These are phyloP conservation scores for Drosophila dives DNA, from an alignment of 2,888 invertebrate species.

Conservation along the genomic window DNA sequence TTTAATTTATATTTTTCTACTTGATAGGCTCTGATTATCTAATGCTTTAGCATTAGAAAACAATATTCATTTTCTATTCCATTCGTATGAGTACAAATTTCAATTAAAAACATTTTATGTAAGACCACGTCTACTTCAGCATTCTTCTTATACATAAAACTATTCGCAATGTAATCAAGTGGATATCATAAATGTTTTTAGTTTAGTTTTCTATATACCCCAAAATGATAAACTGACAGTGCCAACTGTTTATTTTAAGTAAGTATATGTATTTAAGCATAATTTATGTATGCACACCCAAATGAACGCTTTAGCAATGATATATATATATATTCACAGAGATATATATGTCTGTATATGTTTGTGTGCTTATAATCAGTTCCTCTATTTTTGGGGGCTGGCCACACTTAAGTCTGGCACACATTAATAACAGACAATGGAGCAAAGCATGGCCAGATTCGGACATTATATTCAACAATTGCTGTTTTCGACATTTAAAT, in stretches of 20 bases:
- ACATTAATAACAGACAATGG: conserved; percentile 27
- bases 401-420: conserved; percentile 29
- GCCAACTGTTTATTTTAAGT: background rate
- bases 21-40: background rate
- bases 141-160: background rate
- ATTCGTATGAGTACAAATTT: background rate
- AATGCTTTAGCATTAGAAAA: background rate
- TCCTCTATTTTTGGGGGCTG: conserved; percentile 14
- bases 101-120: background rate
- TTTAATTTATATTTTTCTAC: background rate
- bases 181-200: background rate
- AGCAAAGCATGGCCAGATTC: background rate
- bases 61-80: no score
- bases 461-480: background rate
- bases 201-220: background rate
- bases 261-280: background rate
- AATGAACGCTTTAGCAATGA: background rate
- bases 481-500: background rate
- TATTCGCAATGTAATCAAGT: background rate
- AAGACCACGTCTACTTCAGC: background rate
- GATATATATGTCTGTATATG: background rate
- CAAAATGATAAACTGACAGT: background rate
- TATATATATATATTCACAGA: background rate
- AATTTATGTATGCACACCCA: background rate
- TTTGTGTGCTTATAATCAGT: conserved; percentile 2